Percentiles rank a stretch among this genome's conserved stretches.
Conservation (phyloP, 2,113 vertebrate species). For the Eonycteris spelaea region DNA sequence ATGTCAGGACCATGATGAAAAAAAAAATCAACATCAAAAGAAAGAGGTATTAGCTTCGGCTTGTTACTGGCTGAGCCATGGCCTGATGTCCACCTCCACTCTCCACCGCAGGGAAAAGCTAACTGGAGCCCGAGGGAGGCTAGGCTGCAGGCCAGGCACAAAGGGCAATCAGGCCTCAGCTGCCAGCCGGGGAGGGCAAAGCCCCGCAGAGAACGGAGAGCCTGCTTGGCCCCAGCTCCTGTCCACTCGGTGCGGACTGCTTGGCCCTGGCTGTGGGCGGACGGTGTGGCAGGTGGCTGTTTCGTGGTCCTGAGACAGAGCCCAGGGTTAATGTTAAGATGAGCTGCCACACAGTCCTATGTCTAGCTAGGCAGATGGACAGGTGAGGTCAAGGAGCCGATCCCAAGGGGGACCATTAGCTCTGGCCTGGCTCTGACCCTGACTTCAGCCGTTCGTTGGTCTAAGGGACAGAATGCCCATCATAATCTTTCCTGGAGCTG, state of each 20-base stretch:
- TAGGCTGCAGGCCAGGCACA: background rate
- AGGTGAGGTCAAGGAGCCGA: background rate
- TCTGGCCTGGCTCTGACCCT: background rate
- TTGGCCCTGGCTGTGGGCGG: background rate
- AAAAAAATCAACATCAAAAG: conserved; percentile 73
- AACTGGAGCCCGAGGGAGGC: background rate
- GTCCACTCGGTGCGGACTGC: background rate
- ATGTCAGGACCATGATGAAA: conserved; percentile 70
- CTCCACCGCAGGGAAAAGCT: background rate
- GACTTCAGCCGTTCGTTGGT: background rate
- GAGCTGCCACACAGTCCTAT: background rate
- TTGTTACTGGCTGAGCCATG: conserved; percentile 35
- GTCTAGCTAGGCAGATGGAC: background rate
- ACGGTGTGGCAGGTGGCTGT: background rate
- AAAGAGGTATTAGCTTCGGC: conserved; percentile 55
- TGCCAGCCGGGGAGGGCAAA: background rate
- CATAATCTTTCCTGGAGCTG: background rate
- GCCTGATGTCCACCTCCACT: conserved; percentile 33
- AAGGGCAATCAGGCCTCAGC: background rate
- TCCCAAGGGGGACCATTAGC: background rate
- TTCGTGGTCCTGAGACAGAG: background rate
- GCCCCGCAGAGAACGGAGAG: background rate
- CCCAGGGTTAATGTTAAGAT: background rate
- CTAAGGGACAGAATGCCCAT: background rate
- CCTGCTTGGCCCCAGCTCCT: background rate